Evolutionary conservation across 2,113 vertebrate genomes (phyloP).

Genomic region (Campylorhamphus procurvoides): DNA sequence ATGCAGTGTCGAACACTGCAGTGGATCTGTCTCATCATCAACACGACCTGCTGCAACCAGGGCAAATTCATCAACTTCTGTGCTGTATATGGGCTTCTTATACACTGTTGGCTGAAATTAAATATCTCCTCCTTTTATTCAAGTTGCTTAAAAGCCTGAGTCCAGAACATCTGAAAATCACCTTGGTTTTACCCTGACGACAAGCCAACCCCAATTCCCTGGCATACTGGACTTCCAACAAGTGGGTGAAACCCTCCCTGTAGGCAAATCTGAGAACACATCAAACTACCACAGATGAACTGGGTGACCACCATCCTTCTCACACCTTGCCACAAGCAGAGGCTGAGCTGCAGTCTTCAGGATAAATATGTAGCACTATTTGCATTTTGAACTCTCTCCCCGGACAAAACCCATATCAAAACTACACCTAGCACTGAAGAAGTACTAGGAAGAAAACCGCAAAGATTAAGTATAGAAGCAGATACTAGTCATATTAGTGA

Average conservation of each 20-base stretch:
- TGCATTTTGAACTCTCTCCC: background rate
- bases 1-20: rapidly evolving
- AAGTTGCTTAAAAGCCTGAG: background rate
- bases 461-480: background rate
- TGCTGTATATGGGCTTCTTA: background rate
- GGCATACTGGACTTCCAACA: background rate
- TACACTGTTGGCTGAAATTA: background rate
- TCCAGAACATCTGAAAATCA: background rate
- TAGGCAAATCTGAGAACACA: background rate
- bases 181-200: background rate
- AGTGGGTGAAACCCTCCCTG: background rate
- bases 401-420: background rate
- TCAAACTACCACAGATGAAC: background rate
- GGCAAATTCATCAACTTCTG: background rate
- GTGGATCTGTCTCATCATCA: background rate
- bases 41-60: background rate
- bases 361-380: background rate
- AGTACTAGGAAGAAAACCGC: background rate
- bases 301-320: background rate
- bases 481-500: background rate
- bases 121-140: background rate
- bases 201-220: background rate
- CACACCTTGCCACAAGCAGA: background rate
- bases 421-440: background rate
- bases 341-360: background rate